These are phyloP conservation scores for Gouania willdenowi DNA, from an alignment of 2,797 vertebrate species.

Conservation along the genomic window DNA sequence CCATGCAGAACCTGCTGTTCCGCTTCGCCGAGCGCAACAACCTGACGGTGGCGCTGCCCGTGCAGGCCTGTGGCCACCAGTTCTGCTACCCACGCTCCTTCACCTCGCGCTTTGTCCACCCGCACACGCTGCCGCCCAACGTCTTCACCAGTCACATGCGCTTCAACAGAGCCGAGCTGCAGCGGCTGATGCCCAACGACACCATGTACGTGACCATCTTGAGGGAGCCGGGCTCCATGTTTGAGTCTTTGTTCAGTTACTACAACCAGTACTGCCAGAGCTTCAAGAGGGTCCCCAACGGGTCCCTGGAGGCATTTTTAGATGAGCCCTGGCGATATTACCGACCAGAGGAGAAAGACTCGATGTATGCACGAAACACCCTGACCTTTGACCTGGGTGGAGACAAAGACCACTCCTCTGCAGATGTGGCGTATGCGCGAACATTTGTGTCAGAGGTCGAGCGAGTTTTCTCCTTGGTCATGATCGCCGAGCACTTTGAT, in stretches of 20 bases:
- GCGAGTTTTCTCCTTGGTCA: constrained; percentile 80
- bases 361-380: constrained; percentile 84
- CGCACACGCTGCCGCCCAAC: constrained; percentile 76
- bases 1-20: constrained; percentile 87
- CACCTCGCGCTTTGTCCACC: constrained; percentile 78
- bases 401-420: constrained; percentile 71
- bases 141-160: constrained; percentile 84
- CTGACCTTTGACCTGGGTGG: constrained; percentile 83
- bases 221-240: constrained; percentile 85
- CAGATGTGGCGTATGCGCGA: constrained; percentile 62
- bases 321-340: constrained; percentile 78
- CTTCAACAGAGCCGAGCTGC: constrained; percentile 74
- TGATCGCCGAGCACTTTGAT: constrained; percentile 87
- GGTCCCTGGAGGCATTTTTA: constrained; percentile 80
- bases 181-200: constrained; percentile 78
- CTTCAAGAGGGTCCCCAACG: constrained; percentile 82
- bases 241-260: constrained; percentile 86
- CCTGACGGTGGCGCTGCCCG: constrained; percentile 81
- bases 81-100: constrained; percentile 86
- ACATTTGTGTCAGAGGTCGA: constrained; percentile 77
- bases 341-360: constrained; percentile 72
- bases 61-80: constrained; percentile 80
- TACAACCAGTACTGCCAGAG: constrained; percentile 81
- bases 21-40: constrained; percentile 85
- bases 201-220: constrained; percentile 83